phyloP scores from a whole-genome alignment of 2,888 invertebrate genomes.

The Sarcophaga carnaria region DNA sequence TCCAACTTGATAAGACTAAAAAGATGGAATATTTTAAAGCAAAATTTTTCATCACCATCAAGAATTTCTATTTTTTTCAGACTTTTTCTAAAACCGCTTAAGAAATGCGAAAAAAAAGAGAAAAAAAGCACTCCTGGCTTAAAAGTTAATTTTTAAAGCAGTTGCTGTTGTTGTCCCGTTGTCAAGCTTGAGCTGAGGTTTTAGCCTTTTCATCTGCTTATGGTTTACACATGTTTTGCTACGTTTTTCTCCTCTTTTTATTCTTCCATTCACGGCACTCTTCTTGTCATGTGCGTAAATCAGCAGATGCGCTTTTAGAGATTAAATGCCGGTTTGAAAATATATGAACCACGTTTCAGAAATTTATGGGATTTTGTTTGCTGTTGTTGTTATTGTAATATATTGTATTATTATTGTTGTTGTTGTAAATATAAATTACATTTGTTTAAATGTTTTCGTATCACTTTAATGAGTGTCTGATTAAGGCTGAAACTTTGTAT shows the following conservation, averaged over 20 bases:
- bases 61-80: not conserved
- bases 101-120: not conserved
- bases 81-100: conserved; percentile 5
- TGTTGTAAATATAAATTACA: conserved; percentile 41
- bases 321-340: conserved; percentile 71
- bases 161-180: conserved; percentile 29
- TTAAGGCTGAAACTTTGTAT: not conserved
- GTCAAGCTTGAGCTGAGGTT: not conserved
- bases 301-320: conserved; percentile 71
- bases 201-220: not conserved
- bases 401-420: conserved; percentile 32
- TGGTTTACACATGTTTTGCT: conserved; percentile 22
- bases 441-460: conserved; percentile 45
- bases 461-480: conserved; percentile 42
- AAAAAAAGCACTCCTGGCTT: not conserved
- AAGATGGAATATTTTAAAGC: conserved; percentile 38
- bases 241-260: not conserved
- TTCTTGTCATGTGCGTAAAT: conserved; percentile 72
- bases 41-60: conserved; percentile 41
- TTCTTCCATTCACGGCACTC: not conserved
- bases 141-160: not conserved
- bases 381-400: conserved; percentile 46
- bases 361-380: conserved; percentile 40
- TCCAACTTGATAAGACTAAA: not conserved
- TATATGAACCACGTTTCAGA: conserved; percentile 67